phyloP scores from a whole-genome alignment of 2,113 vertebrate species.

The Stictonetta naevosa region DNA sequence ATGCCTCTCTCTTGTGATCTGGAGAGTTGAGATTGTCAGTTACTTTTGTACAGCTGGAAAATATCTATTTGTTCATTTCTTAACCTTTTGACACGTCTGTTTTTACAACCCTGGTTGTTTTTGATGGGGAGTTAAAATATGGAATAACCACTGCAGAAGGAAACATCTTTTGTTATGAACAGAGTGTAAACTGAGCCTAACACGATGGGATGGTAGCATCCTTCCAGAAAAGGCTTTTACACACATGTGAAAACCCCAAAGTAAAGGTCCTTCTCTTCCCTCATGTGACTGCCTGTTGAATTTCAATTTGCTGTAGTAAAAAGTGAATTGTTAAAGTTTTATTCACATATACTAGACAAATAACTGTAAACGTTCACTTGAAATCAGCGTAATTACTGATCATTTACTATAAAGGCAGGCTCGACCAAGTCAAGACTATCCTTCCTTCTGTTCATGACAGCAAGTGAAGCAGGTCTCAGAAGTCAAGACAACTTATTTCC shows the following conservation, averaged over 20 bases:
- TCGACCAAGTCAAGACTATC: neutral
- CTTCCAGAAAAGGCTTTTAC: neutral
- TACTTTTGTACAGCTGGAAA: conserved; percentile 25
- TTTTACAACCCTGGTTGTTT: conserved; percentile 34
- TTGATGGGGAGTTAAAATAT: neutral
- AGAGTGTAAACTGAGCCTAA: conserved; percentile 16
- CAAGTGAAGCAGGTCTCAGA: neutral
- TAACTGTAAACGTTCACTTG: neutral
- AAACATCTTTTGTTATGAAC: conserved; percentile 46
- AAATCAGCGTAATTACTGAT: neutral
- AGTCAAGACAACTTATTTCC: neutral
- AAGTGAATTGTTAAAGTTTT: neutral
- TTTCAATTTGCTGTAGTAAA: neutral
- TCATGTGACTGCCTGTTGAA: neutral
- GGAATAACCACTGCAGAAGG: conserved; percentile 38
- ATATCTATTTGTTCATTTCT: conserved; percentile 56
- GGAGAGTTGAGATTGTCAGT: neutral
- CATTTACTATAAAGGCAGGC: neutral
- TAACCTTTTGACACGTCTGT: conserved; percentile 65
- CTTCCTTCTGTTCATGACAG: neutral
- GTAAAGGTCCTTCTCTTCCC: neutral
- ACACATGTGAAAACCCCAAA: no score
- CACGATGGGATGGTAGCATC: neutral
- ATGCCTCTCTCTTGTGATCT: neutral
- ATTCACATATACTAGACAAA: neutral